These are phyloP conservation scores for Aegotheles bennettii DNA, from an alignment of 2,113 vertebrate species.

Conservation along the genomic window DNA sequence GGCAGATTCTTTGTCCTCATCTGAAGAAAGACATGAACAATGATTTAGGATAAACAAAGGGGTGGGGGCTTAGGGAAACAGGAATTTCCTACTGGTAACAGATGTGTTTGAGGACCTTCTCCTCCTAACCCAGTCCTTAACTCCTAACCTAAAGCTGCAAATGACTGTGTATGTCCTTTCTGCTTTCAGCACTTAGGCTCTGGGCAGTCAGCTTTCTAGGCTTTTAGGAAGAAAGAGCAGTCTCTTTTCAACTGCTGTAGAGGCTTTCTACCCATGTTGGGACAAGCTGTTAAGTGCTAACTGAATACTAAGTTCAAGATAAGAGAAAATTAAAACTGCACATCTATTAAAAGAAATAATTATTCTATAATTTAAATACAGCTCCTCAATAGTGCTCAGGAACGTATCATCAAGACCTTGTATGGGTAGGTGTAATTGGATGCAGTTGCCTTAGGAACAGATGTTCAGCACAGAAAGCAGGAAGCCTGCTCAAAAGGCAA, in stretches of 20 bases:
- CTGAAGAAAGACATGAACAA: not conserved
- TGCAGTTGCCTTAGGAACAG: constrained; percentile 66
- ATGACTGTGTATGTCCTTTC: not conserved
- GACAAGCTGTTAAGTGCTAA: not conserved
- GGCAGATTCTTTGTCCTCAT: not conserved
- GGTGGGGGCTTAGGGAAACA: not conserved
- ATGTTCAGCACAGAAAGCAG: not conserved
- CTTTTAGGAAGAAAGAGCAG: not conserved
- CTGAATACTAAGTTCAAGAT: not conserved
- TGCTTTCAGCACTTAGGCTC: not conserved
- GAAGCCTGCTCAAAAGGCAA: not conserved
- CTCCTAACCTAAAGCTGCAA: not conserved
- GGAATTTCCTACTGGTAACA: not conserved
- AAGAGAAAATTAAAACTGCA: not conserved
- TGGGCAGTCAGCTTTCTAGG: not conserved
- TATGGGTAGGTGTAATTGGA: constrained; percentile 57
- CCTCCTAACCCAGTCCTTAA: not conserved
- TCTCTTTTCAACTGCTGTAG: not conserved
- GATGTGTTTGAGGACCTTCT: not conserved
- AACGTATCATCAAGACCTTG: not conserved
- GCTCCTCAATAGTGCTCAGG: not conserved
- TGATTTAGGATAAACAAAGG: not conserved
- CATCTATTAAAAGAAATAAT: constrained; percentile 54
- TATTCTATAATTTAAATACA: constrained; percentile 40
- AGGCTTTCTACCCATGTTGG: not conserved